Evolutionary conservation across 2,888 invertebrate species (phyloP), one percentile per base, ranked within the genome.

Genomic region (Drosophila longiperda): DNA sequence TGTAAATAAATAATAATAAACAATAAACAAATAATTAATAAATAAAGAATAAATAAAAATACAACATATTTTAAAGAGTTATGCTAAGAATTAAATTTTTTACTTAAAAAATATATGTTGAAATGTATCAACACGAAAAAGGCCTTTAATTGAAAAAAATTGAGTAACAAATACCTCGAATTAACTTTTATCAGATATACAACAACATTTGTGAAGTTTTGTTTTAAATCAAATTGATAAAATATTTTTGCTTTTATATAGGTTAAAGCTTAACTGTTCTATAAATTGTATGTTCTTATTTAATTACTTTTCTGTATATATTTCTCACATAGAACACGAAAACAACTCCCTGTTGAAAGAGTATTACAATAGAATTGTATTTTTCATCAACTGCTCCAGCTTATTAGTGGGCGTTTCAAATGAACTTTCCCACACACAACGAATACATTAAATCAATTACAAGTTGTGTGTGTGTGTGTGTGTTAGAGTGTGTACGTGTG

Each of bases 401-500:
- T 69, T 73, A 64, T 73, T 89, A 69, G 90, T 87, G 87, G 85
- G 85, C 85, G 90, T 87, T 87, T 87, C 89, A 86, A 90, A 71
- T 89, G 84, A 89, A 86, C 90, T 90, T 86, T 86, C 85, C 85
- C 90, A 85, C 87, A 85, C 84, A 71, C 78, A 71, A 70, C 71
- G 60, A 55, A 52, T 57, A 57, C 76, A 87, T 72, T 87, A 87
- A 90, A 89, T 90, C 89, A 86, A 86, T 85, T 85, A 84, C 71
- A 49, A 38, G 55, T 11, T 67, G 23, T 40, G n/a, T 40, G 38
- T 57, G 23, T 40, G 20, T 11, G 20, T 58, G 36, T 66, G 42
- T 72, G 32, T 77, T 42, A 59, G 33, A 64, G 15, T 61, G 9
- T 60, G 36, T 67, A 34, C 70, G 32, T 74, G 48, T 67, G 65